These are phyloP conservation scores for Drosophila rubida DNA, from an alignment of 2,888 invertebrate species.

Conservation along the genomic window DNA sequence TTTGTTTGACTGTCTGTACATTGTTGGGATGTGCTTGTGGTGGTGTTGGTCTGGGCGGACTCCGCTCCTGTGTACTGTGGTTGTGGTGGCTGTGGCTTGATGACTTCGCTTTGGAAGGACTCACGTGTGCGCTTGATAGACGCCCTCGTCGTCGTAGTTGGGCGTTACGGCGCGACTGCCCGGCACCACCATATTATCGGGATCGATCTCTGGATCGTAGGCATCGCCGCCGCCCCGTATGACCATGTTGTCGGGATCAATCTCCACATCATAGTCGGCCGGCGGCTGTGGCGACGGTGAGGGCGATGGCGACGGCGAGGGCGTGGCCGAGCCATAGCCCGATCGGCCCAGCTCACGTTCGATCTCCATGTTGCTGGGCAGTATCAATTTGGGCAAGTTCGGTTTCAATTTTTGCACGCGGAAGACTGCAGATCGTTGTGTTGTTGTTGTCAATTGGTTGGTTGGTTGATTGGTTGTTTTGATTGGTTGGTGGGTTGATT, in stretches of 20 bases:
- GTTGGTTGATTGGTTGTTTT: slow-evolving; percentile 40
- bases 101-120: slow-evolving; percentile 59
- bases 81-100: slow-evolving; percentile 28
- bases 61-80: slow-evolving; percentile 39
- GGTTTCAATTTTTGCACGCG: slow-evolving; percentile 85
- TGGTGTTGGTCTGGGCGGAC: slow-evolving; percentile 32
- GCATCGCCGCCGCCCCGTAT: slow-evolving; percentile 75
- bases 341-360: slow-evolving; percentile 53
- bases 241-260: slow-evolving; percentile 84
- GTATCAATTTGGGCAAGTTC: slow-evolving; percentile 84
- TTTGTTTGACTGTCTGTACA: slow-evolving; percentile 51
- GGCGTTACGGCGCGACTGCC: slow-evolving; percentile 81
- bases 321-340: slow-evolving; percentile 43
- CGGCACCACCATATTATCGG: slow-evolving; percentile 82
- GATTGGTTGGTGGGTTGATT: slow-evolving; percentile 45
- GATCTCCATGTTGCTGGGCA: slow-evolving; percentile 83
- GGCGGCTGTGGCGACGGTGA: slow-evolving; percentile 83
- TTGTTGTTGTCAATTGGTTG: slow-evolving; percentile 41
- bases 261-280: slow-evolving; percentile 82
- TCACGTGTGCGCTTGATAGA: slow-evolving; percentile 84
- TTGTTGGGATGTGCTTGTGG: slow-evolving; percentile 14
- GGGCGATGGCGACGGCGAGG: slow-evolving; percentile 82
- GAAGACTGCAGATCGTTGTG: slow-evolving; percentile 76
- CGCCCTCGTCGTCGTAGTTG: slow-evolving; percentile 81
- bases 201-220: slow-evolving; percentile 82